A percentile compares a stretch with the other conserved stretches of the same genome.
Evolutionary conservation across 2,113 vertebrate species (phyloP).

Genomic region (Cebidichthys violaceus): DNA sequence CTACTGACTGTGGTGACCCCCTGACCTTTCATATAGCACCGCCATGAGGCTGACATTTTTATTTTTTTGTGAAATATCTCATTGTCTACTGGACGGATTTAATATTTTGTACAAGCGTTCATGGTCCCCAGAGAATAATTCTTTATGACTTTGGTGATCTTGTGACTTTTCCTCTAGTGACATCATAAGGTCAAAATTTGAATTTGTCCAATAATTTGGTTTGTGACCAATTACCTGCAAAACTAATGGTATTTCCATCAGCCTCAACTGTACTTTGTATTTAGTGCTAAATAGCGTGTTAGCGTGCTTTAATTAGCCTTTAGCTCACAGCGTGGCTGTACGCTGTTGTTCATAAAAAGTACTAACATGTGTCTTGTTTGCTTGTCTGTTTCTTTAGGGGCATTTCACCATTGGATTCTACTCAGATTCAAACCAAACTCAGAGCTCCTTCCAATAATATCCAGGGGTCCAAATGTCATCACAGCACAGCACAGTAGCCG

Average conservation of each 20-base stretch:
- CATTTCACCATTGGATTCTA: slow-evolving; percentile 27
- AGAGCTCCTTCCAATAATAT: slow-evolving; percentile 21
- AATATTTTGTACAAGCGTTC: background rate
- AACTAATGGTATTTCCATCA: background rate
- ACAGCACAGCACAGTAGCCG: slow-evolving; percentile 18
- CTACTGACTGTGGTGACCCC: background rate
- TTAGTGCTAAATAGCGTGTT: background rate
- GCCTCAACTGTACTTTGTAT: background rate
- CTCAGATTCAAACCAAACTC: slow-evolving; percentile 39
- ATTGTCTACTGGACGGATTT: background rate
- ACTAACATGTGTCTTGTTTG: background rate
- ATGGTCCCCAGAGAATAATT: background rate
- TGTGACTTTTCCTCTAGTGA: background rate
- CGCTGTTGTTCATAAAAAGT: background rate
- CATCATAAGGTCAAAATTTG: background rate
- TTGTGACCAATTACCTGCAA: background rate
- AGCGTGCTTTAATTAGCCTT: background rate
- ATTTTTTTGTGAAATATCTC: background rate
- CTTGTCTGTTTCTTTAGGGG: slow-evolving; percentile 34
- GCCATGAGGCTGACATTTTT: background rate
- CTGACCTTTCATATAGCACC: background rate
- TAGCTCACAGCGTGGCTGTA: background rate
- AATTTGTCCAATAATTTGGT: background rate
- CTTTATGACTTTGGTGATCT: background rate
- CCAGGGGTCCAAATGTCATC: slow-evolving; percentile 6